Base-by-base conservation (phyloP, 2,113 vertebrate species). In the Tragelaphus buxtoni region DNA sequence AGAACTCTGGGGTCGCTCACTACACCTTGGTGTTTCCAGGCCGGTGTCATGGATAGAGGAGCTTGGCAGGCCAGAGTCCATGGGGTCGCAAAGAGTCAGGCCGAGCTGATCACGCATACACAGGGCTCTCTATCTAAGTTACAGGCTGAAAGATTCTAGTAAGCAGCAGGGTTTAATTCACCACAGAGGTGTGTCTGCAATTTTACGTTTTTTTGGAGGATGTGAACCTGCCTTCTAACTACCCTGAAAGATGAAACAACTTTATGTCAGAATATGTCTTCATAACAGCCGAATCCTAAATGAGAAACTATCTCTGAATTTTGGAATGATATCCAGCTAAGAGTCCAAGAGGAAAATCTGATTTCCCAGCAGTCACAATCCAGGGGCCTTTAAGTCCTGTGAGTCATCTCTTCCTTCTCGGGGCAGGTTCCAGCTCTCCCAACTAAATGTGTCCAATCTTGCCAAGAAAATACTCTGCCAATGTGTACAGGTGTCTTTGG, bases 141-240 rank as follows among this genome's bases (percentile, higher is more conserved):
- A 51, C 49, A 49, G 39, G 4, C 17, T 45, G 18, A 76, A 56
- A 18, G 77, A 35, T 39, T 94, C 85, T 65, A 83, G 58, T 79
- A 88, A 88, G 35, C 60, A 84, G 18, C 26, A 39, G 30, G 4
- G 3, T 13, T 88, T 80, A 65, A 91, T 55, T 91, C 58, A 90
- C 65, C 63, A 42, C 32, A 88, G 86, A 87, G 10, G 7, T 91
- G 32, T 14, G n/a, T 74, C 82, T 65, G 55, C 82, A 93, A 81
- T 82, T 86, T 95, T 95, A 51, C 81, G 13, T 35, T n/a, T 77
- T 77, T 96, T 63, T 28, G 30, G 47, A 88, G 65, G n/a, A 72
- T 2, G 11, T 26, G 96, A 98, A 95, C 94, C 69, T 95, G 88
- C 53, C 9, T 97, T 96, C 96, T 92, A 77, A 95, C 49, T 65